Evolutionary conservation across 2,888 invertebrate genomes (phyloP).

Genomic region (Protophormia terraenovae): DNA sequence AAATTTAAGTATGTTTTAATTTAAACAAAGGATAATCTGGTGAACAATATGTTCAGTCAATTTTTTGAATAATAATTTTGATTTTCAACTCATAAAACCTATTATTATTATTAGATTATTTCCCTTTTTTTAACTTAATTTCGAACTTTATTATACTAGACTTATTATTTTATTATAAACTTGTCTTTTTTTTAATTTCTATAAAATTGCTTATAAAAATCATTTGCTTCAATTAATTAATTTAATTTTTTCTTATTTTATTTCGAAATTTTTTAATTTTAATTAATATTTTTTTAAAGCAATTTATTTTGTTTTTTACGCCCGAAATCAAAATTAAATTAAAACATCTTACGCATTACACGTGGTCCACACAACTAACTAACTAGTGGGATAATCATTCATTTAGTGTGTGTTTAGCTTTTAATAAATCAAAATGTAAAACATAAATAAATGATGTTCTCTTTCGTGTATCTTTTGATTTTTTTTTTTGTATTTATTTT

Average conservation of each 20-base stretch:
- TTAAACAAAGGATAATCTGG: too few species aligned
- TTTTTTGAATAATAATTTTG: too few species aligned
- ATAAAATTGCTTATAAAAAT: too few species aligned
- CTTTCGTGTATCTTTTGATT: conserved; percentile 6
- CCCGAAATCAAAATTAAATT: not conserved
- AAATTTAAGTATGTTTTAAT: too few species aligned
- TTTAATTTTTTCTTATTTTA: not conserved
- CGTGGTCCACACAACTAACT: conserved; percentile 44
- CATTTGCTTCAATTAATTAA: too few species aligned
- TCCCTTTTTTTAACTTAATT: too few species aligned
- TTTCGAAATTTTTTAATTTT: not conserved
- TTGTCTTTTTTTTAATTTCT: too few species aligned
- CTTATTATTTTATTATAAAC: too few species aligned
- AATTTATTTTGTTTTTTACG: conserved; percentile 10
- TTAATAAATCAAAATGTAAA: conserved; percentile 48
- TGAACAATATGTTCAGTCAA: too few species aligned
- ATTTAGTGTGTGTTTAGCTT: conserved; percentile 3
- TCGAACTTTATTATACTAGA: too few species aligned
- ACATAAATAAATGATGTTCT: conserved; percentile 23
- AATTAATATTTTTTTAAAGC: not conserved
- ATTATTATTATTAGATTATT: too few species aligned
- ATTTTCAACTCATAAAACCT: too few species aligned
- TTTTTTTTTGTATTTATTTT: not conserved
- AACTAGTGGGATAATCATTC: not conserved
- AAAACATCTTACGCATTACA: conserved; percentile 44